Evolutionary conservation across 2,113 vertebrate genomes (phyloP), one percentile per base, ranked within the genome.

Genomic region (Ploceus nigricollis): DNA sequence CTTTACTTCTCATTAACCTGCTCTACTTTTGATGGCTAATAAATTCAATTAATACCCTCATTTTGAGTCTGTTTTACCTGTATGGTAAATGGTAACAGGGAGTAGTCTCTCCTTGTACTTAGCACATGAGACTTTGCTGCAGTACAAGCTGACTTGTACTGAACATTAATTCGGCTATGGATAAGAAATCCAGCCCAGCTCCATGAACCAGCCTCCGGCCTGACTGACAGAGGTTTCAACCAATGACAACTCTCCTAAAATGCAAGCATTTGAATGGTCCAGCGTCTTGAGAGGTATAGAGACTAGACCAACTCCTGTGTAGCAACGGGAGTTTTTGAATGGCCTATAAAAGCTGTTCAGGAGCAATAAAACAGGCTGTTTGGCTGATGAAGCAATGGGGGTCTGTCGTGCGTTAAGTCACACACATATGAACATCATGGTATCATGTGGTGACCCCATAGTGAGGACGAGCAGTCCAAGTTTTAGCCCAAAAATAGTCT

Each of bases 31-130:
- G 20, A 15, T 11, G 63, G 9, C 14, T 48, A 42, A 25, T 25
- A 42, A 64, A 64, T 88, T 71, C 11, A 64, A 4, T 47, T 63
- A 35, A 21, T 40, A 64, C 56, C 9, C 30, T 35, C 30, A 56
- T 3, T 5, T 6, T 0, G 2, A 31, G 35, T 30, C 56, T 70
- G 13, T 53, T 63, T 61, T 63, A 53, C n/a, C 40, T 48, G 20
- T 35, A n/a, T n/a, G n/a, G n/a, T n/a, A n/a, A 57, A 25, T n/a
- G 17, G 16, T 54, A 30, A 27, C 6, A 10, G 9, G 12, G 35
- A 79, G 11, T 17, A 20, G 21, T 47, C 14, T 42, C 25, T 47
- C 30, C 19, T 39, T 42, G 9, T 27, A n/a, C 11, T 54, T 71
- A 57, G n/a, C 17, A 64, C 3, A 22, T 10, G 6, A 31, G 8